A percentile compares a stretch with the other conserved stretches of the same genome.
These are phyloP conservation scores for Trisateles emortualis DNA, from an alignment of 2,888 invertebrate species.

Conservation along the genomic window DNA sequence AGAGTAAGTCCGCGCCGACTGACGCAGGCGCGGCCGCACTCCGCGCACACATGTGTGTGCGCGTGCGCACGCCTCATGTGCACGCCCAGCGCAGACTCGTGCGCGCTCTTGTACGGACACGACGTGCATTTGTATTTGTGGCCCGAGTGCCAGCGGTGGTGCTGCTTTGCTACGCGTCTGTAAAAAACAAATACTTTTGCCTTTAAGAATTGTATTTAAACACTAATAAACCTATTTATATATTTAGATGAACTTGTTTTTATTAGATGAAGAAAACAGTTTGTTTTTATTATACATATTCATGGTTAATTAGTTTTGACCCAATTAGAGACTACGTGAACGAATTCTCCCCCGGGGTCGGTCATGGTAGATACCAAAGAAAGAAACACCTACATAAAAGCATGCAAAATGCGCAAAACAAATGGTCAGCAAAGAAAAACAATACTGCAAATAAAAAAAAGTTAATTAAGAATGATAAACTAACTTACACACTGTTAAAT, in stretches of 20 bases:
- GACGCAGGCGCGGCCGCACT: constrained; percentile 36
- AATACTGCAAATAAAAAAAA: constrained; percentile 2
- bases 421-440: too few species aligned
- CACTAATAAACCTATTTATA: too few species aligned
- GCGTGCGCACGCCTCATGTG: constrained; percentile 32
- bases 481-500: constrained; percentile 50
- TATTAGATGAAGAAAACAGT: too few species aligned
- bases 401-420: too few species aligned
- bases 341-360: too few species aligned
- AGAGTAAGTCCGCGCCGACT: constrained; percentile 23
- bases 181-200: neutral
- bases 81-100: constrained; percentile 40
- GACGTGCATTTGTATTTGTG: constrained; percentile 41
- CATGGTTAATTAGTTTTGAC: too few species aligned
- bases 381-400: too few species aligned
- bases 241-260: too few species aligned
- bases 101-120: constrained; percentile 41
- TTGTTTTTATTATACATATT: too few species aligned
- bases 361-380: too few species aligned
- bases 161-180: constrained; percentile 48
- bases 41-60: constrained; percentile 23
- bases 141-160: constrained; percentile 47
- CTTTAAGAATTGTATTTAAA: too few species aligned
- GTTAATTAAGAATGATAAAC: neutral
- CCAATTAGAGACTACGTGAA: too few species aligned